These are phyloP conservation scores for Thecophora atra DNA, from an alignment of 2,888 invertebrate species.

Conservation along the genomic window DNA sequence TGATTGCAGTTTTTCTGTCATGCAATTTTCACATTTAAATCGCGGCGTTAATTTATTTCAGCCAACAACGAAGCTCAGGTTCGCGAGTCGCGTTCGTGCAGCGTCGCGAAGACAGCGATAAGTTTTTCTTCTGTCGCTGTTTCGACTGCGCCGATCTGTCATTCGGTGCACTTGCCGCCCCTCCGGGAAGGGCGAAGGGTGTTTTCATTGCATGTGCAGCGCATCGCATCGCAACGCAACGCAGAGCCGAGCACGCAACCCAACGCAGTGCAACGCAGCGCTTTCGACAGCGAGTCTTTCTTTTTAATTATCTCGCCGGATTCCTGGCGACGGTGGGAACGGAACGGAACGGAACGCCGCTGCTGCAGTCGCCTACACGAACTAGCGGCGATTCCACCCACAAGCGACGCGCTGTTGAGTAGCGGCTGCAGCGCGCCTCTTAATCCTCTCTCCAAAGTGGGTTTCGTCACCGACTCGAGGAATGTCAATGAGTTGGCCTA, in stretches of 20 bases:
- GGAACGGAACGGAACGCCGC: too few relatives aligned
- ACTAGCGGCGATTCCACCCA: too few relatives aligned
- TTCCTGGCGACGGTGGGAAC: too few relatives aligned
- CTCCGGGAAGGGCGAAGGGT: not conserved
- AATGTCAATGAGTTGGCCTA: constrained; percentile 20
- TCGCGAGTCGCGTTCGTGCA: not conserved
- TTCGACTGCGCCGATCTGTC: not conserved
- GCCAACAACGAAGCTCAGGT: constrained; percentile 5
- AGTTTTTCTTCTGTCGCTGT: not conserved
- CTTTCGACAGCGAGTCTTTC: too few relatives aligned
- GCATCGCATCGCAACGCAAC: not conserved
- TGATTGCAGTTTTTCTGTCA: constrained; percentile 6
- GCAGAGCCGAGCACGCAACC: not conserved
- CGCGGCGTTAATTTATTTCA: constrained; percentile 17
- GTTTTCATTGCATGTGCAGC: not conserved
- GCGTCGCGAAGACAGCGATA: not conserved
- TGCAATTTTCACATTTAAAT: constrained; percentile 28
- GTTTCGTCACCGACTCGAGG: not conserved
- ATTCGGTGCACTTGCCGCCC: not conserved
- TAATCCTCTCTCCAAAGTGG: too few relatives aligned
- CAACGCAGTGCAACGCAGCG: too few relatives aligned
- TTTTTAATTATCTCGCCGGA: too few relatives aligned
- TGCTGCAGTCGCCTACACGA: too few relatives aligned
- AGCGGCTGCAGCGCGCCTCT: too few relatives aligned
- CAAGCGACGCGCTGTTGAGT: too few relatives aligned